phyloP scores from a whole-genome alignment of 2,113 vertebrate species.

The Hemiscyllium ocellatum region DNA sequence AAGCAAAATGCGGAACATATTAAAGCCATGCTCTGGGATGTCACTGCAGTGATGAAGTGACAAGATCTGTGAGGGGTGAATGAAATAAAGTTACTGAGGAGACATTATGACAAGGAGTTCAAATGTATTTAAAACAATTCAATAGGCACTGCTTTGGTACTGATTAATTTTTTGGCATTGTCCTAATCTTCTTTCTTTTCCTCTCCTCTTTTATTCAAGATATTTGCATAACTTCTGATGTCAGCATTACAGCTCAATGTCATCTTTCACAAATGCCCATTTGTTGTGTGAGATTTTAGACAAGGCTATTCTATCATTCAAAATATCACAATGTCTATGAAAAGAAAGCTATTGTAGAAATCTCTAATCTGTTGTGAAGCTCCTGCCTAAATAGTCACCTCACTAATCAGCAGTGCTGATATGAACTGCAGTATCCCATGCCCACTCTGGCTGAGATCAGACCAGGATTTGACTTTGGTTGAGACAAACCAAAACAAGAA shows the following conservation, averaged over 20 bases:
- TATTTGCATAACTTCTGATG: not conserved
- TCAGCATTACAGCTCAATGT: not conserved
- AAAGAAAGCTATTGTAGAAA: not conserved
- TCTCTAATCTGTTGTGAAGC: not conserved
- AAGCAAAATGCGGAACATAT: not conserved
- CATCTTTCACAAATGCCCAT: not conserved
- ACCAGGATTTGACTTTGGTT: not conserved
- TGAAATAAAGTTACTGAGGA: not conserved
- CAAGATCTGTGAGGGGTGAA: not conserved
- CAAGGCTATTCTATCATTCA: not conserved
- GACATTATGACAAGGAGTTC: not conserved
- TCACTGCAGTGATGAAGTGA: not conserved
- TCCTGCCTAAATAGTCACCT: not conserved
- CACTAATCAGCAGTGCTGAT: not conserved
- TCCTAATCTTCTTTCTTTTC: not conserved
- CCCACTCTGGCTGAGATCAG: not conserved
- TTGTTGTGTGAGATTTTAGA: not conserved
- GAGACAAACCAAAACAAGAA: not conserved
- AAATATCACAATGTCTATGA: not conserved
- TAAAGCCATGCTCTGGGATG: too few relatives aligned
- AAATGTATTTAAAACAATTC: not conserved
- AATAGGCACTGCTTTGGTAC: not conserved
- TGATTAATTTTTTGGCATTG: not conserved
- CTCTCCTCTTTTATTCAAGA: not conserved
- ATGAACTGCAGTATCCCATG: not conserved